These are phyloP conservation scores for Molanna angustata DNA, from an alignment of 2,888 invertebrate species.

Conservation along the genomic window DNA sequence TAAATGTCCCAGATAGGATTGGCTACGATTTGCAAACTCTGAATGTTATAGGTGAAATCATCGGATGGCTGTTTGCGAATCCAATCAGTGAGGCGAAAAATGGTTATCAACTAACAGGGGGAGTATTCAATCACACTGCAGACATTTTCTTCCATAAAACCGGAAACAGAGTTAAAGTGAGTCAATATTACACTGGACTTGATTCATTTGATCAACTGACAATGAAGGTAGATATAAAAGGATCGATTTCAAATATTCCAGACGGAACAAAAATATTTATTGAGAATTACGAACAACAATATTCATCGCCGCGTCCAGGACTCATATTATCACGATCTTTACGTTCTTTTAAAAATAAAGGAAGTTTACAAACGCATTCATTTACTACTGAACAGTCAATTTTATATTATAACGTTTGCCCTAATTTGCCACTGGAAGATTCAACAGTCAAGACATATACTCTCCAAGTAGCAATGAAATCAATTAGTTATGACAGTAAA, in stretches of 20 bases:
- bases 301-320: slow-evolving; percentile 67
- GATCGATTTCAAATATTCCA: slow-evolving; percentile 71
- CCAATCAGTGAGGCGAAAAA: slow-evolving; percentile 72
- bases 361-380: slow-evolving; percentile 53
- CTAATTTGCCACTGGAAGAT: slow-evolving; percentile 51
- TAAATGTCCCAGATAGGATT: slow-evolving; percentile 69
- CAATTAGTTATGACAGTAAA: slow-evolving; percentile 74
- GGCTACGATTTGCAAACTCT: slow-evolving; percentile 83
- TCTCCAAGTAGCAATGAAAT: slow-evolving; percentile 72
- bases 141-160: slow-evolving; percentile 73
- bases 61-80: slow-evolving; percentile 94
- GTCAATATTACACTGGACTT: slow-evolving; percentile 78
- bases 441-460: slow-evolving; percentile 53
- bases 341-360: slow-evolving; percentile 49
- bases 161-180: slow-evolving; percentile 72
- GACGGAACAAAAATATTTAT: slow-evolving; percentile 66
- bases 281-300: slow-evolving; percentile 82
- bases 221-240: slow-evolving; percentile 75
- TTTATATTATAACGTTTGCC: slow-evolving; percentile 57
- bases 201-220: slow-evolving; percentile 88
- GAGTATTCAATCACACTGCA: slow-evolving; percentile 82
- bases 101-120: slow-evolving; percentile 89
- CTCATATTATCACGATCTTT: slow-evolving; percentile 54
- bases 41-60: slow-evolving; percentile 75
- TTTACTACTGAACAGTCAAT: slow-evolving; percentile 77